Conservation (phyloP, 2,113 vertebrate species). For the Gymnobelideus leadbeateri region DNA sequence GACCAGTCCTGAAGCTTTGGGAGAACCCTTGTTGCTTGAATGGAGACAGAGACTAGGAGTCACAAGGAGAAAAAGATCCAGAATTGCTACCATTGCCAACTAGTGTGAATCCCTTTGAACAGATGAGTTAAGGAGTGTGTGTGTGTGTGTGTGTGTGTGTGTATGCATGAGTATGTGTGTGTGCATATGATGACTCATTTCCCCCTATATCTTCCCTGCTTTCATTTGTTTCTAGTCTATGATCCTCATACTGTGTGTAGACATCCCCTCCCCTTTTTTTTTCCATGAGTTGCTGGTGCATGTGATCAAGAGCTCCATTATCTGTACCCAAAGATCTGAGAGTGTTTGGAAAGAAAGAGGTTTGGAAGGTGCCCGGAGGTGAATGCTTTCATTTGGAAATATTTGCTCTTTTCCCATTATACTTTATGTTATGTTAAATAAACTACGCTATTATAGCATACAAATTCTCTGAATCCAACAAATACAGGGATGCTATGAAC, state of each 20-base stretch:
- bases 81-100: background rate
- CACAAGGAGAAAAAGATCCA: background rate
- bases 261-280: background rate
- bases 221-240: background rate
- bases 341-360: background rate
- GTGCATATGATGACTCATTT: background rate
- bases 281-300: background rate
- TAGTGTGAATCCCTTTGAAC: background rate
- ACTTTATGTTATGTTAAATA: background rate
- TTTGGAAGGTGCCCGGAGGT: background rate
- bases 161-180: background rate
- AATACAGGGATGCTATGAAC: background rate
- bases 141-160: background rate
- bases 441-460: background rate
- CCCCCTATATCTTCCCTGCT: background rate
- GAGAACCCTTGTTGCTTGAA: background rate
- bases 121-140: background rate
- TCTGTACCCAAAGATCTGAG: background rate
- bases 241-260: background rate
- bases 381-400: background rate
- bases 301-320: background rate
- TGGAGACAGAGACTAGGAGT: background rate
- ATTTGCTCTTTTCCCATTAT: background rate
- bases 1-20: background rate
- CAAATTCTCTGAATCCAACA: background rate